Evolutionary conservation across 2,888 invertebrate species (phyloP).

Genomic region (Tethea ocularis): DNA sequence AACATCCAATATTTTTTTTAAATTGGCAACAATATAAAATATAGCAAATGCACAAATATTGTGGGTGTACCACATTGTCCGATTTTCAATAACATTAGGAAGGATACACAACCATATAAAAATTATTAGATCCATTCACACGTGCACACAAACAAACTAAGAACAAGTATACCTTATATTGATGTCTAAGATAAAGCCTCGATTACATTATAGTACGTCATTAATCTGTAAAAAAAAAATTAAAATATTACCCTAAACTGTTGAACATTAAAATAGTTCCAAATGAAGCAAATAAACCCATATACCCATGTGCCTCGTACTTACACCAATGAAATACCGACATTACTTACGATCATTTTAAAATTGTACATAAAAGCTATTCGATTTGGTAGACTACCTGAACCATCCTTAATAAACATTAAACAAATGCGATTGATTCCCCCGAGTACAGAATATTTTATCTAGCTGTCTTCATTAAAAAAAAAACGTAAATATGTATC

Average conservation of each 20-base stretch:
- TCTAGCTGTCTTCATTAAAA: not conserved
- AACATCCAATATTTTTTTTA: conserved; percentile 24
- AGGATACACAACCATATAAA: conserved; percentile 35
- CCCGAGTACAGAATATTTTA: not conserved
- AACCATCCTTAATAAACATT: not conserved
- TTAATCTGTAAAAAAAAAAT: too few species aligned
- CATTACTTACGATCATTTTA: too few species aligned
- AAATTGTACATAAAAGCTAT: too few species aligned
- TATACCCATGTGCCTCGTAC: too few species aligned
- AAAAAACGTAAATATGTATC: not conserved
- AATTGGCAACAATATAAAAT: conserved; percentile 78
- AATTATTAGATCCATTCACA: conserved; percentile 22
- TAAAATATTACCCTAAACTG: too few species aligned
- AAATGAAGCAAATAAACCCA: too few species aligned
- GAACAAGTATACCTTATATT: not conserved
- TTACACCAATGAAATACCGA: too few species aligned
- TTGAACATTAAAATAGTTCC: too few species aligned
- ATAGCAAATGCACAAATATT: conserved; percentile 44
- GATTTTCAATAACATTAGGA: conserved; percentile 25
- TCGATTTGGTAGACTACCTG: not conserved
- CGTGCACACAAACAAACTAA: not conserved
- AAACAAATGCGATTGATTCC: not conserved
- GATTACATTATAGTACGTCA: not conserved
- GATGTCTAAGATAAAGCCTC: not conserved
- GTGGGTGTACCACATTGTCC: conserved; percentile 19